These are phyloP conservation scores for Heterochromis multidens DNA, from an alignment of 2,113 vertebrate species.

Conservation along the genomic window DNA sequence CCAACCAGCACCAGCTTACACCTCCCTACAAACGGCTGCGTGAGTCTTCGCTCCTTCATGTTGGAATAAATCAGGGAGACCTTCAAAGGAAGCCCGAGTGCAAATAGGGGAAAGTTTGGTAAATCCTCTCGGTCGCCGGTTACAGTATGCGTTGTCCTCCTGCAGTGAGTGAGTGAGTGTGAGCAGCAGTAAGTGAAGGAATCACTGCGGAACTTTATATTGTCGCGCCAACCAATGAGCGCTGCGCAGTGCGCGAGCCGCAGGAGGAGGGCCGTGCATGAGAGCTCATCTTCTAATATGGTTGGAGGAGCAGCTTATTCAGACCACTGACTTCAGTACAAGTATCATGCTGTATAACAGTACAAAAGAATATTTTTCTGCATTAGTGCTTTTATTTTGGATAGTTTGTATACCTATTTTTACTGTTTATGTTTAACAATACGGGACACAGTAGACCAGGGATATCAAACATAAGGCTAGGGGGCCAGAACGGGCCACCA, in stretches of 20 bases:
- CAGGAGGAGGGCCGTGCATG: background rate
- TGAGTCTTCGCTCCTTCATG: slow-evolving; percentile 89
- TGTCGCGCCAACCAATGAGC: slow-evolving; percentile 70
- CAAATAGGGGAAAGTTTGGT: background rate
- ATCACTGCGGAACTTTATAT: slow-evolving; percentile 73
- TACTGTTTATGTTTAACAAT: background rate
- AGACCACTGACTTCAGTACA: background rate
- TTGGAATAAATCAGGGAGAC: background rate
- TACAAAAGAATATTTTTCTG: background rate
- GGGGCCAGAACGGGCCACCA: background rate
- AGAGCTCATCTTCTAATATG: background rate
- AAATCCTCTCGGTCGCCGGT: background rate
- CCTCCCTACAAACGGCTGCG: slow-evolving; percentile 82
- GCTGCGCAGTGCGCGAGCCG: slow-evolving; percentile 7
- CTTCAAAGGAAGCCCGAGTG: background rate
- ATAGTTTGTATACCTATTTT: background rate
- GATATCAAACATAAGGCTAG: background rate
- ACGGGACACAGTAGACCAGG: background rate
- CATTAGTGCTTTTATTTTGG: background rate
- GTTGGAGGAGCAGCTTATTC: background rate
- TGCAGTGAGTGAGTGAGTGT: background rate
- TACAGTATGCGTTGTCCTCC: fast-evolving
- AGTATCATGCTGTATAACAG: background rate
- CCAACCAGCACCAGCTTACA: slow-evolving; percentile 94
- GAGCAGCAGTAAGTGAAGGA: background rate